A percentile compares a stretch with the other conserved stretches of the same genome.
These are phyloP conservation scores for Spinus olivaceus DNA, from an alignment of 2,797 vertebrate genomes.

Conservation along the genomic window DNA sequence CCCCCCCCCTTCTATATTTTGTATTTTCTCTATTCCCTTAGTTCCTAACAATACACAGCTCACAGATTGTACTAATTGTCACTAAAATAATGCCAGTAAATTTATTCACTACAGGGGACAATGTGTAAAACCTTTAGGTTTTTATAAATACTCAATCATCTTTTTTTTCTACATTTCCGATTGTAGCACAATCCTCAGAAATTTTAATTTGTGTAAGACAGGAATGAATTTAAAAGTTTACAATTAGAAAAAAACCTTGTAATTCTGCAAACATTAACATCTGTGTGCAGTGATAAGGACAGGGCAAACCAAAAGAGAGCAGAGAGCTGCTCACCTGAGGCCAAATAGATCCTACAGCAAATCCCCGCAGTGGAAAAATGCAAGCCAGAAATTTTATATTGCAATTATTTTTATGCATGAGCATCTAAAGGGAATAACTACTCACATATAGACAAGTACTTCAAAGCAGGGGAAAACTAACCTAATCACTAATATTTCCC, in stretches of 20 bases:
- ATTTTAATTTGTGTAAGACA: neutral
- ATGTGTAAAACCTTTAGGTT: neutral
- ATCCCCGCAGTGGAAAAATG: neutral
- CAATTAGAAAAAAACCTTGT: neutral
- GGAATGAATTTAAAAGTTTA: neutral
- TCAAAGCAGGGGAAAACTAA: neutral
- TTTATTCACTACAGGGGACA: neutral
- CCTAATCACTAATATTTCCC: neutral
- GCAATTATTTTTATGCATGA: neutral
- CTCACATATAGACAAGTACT: neutral
- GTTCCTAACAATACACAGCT: neutral
- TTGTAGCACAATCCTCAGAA: rapidly evolving
- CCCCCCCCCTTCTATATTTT: neutral
- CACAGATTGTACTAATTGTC: neutral
- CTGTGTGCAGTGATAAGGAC: neutral
- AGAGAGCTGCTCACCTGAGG: neutral
- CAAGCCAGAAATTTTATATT: neutral
- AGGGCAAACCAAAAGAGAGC: neutral
- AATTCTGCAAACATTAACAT: neutral
- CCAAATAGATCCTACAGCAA: neutral
- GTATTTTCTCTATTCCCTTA: neutral
- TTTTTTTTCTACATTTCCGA: neutral
- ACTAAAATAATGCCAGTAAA: neutral
- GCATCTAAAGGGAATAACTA: neutral
- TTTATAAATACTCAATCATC: rapidly evolving